Conservation (phyloP, 2,113 vertebrate genomes). For the Oncorhynchus kisutch region DNA sequence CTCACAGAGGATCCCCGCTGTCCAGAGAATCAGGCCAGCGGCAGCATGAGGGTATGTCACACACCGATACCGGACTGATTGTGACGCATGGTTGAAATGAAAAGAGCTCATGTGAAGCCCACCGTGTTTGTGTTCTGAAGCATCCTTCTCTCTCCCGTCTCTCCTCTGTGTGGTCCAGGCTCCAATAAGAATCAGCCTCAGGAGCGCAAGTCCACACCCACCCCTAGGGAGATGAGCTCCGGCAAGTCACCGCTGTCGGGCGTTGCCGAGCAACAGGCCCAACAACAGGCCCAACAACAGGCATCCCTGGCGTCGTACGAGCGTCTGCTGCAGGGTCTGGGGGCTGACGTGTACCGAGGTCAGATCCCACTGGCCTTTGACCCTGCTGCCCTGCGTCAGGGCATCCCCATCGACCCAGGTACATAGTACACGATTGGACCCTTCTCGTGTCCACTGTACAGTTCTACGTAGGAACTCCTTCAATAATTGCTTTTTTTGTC, state of each 20-base stretch:
- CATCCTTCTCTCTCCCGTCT: not conserved
- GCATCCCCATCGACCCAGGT: conserved; percentile 94
- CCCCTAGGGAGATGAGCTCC: conserved; percentile 83
- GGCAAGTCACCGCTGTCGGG: conserved; percentile 87
- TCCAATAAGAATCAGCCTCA: conserved; percentile 85
- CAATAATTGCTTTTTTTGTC: not conserved
- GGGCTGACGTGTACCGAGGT: conserved; percentile 85
- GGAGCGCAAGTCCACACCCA: conserved; percentile 90
- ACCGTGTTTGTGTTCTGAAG: too few relatives aligned
- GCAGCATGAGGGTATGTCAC: conserved; percentile 84
- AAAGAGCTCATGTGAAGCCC: too few relatives aligned
- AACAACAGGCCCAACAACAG: too few relatives aligned
- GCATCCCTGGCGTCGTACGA: conserved; percentile 82
- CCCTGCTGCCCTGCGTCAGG: conserved; percentile 81
- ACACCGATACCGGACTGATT: not conserved
- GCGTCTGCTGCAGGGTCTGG: conserved; percentile 85
- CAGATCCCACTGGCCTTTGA: conserved; percentile 90
- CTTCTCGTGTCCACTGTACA: not conserved
- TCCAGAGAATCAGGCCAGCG: conserved; percentile 83
- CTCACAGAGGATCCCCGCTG: conserved; percentile 86
- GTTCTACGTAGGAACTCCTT: too few relatives aligned
- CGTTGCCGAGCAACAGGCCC: conserved; percentile 81
- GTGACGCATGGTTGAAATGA: too few relatives aligned
- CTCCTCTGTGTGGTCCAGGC: conserved; percentile 51
- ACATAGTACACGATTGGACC: conserved; percentile 19